Base-by-base conservation (phyloP, 2,797 vertebrate species). In the Melanotaenia boesemani region DNA sequence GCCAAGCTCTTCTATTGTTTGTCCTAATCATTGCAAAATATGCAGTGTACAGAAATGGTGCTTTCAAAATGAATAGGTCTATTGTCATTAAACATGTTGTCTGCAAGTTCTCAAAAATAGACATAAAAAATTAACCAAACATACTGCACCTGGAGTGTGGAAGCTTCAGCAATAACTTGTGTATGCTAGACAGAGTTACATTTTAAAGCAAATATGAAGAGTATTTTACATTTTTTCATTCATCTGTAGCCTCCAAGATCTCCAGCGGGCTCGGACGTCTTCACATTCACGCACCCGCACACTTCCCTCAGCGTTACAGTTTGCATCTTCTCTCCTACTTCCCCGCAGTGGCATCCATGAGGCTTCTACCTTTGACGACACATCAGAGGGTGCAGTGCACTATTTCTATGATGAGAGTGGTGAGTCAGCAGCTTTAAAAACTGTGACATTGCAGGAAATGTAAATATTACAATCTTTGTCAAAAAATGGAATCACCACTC, bases 391-490 rank as follows among this genome's bases (percentile, higher is more conserved):
- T 0, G 96, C 97, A 0, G 94, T 98, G 86, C 97, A 98, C 88
- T 98, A 97, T 86, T 98, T 98, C 88, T 97, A 93, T 2, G 97
- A 98, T 0, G 97, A 98, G 89, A 96, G 96, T 0, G 97, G 96
- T 98, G 87, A 94, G 95, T 81, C 18, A 7, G 7, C 44, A 15
- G 22, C 4, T 26, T 55, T 36, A 36, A 60, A 62, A 11, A 6
- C 54, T 26, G 52, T 2, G 61, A 22, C 18, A 20, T 2, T 48
- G 28, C 3, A 3, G 36, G 18, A n/a, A 46, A 22, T 22, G 41
- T 39, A 55, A 57, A 22, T 61, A 37, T 61, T 39, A 10, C 8
- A 50, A 9, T 50, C n/a, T 10, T 4, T 50, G 48, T 20, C 48
- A n/a, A 54, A 26, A 24, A 12, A 54, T 54, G 3, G 12, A 54